Percentiles rank a stretch among this genome's conserved stretches.
phyloP scores from a whole-genome alignment of 2,888 invertebrate genomes.

The Sicus ferrugineus region DNA sequence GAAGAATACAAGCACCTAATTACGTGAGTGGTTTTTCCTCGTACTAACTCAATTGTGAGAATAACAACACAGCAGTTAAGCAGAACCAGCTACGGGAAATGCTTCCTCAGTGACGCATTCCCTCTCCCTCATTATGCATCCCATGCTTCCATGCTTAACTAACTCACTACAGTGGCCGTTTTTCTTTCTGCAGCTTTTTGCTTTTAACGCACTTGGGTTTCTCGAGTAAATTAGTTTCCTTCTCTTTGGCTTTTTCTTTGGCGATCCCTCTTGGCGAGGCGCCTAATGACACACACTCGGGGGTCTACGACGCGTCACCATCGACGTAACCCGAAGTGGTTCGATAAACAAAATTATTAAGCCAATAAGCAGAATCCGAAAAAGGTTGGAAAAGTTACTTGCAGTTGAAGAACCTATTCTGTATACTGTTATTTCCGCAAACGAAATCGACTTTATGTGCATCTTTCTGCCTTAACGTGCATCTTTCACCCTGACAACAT shows the following conservation, averaged over 20 bases:
- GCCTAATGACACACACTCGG: not conserved
- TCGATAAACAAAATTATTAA: too few relatives aligned
- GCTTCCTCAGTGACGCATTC: not conserved
- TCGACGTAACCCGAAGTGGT: too few relatives aligned
- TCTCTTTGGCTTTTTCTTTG: not conserved
- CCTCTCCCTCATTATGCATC: slow-evolving; percentile 24
- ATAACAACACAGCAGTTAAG: not conserved
- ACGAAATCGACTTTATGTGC: too few relatives aligned
- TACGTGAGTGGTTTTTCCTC: not conserved
- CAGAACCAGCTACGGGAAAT: slow-evolving; percentile 4
- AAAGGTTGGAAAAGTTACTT: too few relatives aligned
- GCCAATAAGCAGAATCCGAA: too few relatives aligned
- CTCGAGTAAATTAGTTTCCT: not conserved
- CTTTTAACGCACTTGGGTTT: not conserved
- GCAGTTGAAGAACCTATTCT: too few relatives aligned
- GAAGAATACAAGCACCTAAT: not conserved
- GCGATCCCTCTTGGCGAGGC: too few relatives aligned
- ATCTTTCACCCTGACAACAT: too few relatives aligned
- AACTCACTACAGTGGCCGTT: not conserved
- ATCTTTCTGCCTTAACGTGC: too few relatives aligned
- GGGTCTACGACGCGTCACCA: not conserved
- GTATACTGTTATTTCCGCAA: too few relatives aligned
- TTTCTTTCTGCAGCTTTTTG: not conserved
- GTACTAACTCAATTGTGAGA: not conserved
- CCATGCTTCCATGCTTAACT: not conserved